These are phyloP conservation scores for Gymnorhina tibicen DNA, from an alignment of 2,113 vertebrate species.

Conservation along the genomic window DNA sequence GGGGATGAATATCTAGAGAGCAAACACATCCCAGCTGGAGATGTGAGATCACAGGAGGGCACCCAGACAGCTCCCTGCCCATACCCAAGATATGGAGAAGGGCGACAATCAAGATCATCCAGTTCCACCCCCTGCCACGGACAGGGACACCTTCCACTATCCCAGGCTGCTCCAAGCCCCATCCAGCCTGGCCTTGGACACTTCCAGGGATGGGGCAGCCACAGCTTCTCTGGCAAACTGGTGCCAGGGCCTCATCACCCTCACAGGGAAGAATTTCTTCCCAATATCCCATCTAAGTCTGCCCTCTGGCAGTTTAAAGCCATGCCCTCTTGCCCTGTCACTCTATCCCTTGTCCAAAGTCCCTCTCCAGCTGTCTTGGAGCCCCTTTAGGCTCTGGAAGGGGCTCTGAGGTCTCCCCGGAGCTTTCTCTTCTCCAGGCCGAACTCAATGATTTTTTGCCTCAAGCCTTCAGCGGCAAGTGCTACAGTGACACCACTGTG, in stretches of 20 bases:
- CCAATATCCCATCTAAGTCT: background rate
- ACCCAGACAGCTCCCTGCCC: background rate
- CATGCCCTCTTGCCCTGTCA: background rate
- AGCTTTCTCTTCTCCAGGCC: background rate
- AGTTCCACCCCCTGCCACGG: background rate
- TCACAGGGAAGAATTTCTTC: background rate
- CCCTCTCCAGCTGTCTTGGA: background rate
- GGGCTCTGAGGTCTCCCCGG: background rate
- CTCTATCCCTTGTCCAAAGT: background rate
- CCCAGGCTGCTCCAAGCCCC: accelerated
- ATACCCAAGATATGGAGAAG: background rate
- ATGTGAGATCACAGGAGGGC: background rate
- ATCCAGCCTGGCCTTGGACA: accelerated
- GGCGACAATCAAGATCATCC: background rate
- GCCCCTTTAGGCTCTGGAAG: background rate
- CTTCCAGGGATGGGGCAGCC: background rate
- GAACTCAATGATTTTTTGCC: background rate
- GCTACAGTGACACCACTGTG: background rate
- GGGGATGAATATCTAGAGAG: background rate
- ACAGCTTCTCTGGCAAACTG: background rate
- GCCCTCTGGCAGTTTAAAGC: background rate
- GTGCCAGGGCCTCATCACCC: accelerated
- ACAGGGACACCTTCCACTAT: background rate
- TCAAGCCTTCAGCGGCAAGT: background rate
- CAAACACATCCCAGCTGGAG: background rate